phyloP scores from a whole-genome alignment of 2,797 vertebrate species.

The Xiphorhynchus erythropygius region DNA sequence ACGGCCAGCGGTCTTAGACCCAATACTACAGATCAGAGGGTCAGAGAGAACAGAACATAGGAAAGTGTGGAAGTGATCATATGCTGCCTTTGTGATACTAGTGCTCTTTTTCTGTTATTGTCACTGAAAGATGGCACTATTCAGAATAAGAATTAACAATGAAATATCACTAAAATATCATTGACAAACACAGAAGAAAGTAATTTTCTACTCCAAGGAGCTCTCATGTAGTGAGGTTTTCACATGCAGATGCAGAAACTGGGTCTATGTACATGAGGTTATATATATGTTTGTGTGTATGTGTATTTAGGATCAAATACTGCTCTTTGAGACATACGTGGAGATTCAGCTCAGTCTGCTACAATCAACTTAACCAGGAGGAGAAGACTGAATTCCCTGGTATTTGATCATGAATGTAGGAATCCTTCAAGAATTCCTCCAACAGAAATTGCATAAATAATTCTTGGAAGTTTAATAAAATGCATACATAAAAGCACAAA shows the following conservation, averaged over 20 bases:
- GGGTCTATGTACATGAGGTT: background rate
- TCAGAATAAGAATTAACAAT: background rate
- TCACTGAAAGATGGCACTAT: background rate
- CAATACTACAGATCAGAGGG: background rate
- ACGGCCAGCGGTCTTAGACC: background rate
- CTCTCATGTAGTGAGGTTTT: background rate
- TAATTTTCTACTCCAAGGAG: background rate
- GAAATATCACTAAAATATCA: background rate
- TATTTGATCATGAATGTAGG: background rate
- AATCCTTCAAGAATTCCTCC: background rate
- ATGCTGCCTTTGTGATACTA: background rate
- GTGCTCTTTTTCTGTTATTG: background rate
- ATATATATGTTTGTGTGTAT: background rate
- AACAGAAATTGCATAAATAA: background rate
- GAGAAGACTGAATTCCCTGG: background rate
- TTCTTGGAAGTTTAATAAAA: background rate
- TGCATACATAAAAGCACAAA: background rate
- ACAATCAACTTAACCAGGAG: background rate
- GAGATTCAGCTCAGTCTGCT: background rate
- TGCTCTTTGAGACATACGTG: background rate
- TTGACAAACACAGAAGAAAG: background rate
- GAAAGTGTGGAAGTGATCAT: background rate
- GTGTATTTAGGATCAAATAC: background rate
- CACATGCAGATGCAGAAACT: background rate
- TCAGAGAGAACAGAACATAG: background rate